Percentiles rank a stretch among this genome's conserved stretches.
These are phyloP conservation scores for Drosophila pallidifrons DNA, from an alignment of 1,140 invertebrate species.

Conservation along the genomic window DNA sequence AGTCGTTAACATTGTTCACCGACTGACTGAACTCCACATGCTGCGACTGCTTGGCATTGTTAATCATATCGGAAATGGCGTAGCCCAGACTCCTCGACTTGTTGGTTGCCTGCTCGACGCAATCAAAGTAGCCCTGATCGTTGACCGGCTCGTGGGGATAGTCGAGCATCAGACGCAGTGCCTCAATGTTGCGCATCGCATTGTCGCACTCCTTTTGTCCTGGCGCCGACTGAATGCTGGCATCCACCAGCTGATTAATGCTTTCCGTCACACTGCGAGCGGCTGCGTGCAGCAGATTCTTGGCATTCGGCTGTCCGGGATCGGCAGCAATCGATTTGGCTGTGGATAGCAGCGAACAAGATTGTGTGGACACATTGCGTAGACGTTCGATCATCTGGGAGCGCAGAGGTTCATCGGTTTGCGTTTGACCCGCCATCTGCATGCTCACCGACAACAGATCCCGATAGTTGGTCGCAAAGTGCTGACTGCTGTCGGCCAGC, in stretches of 20 bases:
- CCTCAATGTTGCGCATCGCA: constrained; percentile 96
- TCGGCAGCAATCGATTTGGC: constrained; percentile 96
- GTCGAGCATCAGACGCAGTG: constrained; percentile 92
- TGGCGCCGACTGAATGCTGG: constrained; percentile 93
- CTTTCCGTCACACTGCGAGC: constrained; percentile 96
- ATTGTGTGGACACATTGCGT: constrained; percentile 94
- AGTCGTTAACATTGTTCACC: constrained; percentile 92
- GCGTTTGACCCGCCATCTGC: constrained; percentile 93
- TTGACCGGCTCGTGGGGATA: constrained; percentile 95
- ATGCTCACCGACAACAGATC: constrained; percentile 91
- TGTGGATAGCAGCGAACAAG: constrained; percentile 93
- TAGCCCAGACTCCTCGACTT: constrained; percentile 95
- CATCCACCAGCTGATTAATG: constrained; percentile 95
- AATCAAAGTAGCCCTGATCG: constrained; percentile 96
- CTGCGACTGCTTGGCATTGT: constrained; percentile 94
- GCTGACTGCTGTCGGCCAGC: constrained; percentile 90
- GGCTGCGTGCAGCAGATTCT: constrained; percentile 94
- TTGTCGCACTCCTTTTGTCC: constrained; percentile 99
- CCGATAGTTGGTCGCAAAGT: constrained; percentile 92
- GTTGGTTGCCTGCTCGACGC: constrained; percentile 96
- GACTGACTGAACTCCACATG: constrained; percentile 95
- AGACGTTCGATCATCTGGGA: constrained; percentile 93
- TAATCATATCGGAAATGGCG: constrained; percentile 97
- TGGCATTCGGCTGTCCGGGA: constrained; percentile 94
- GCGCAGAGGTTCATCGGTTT: constrained; percentile 89